Evolutionary conservation across 2,113 vertebrate species (phyloP), one percentile per base, ranked within the genome.

Genomic region (Hylia prasina): DNA sequence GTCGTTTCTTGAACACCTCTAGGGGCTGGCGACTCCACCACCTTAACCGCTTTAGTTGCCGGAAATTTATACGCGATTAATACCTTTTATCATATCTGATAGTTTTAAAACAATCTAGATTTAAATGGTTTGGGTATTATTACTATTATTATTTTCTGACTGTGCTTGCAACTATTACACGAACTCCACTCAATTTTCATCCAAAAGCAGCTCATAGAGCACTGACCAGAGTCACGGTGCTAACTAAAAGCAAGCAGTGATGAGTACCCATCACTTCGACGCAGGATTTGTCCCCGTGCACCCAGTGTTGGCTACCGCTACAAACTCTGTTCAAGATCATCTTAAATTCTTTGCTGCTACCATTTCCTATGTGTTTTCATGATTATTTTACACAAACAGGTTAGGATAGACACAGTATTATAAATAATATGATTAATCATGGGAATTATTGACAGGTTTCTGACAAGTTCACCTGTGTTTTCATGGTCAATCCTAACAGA

Each of bases 271-370:
- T 8, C 45, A 2, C 0, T 31, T 24, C 4, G 6, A 11, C 1
- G 8, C 0, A 1, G 47, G 35, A 28, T 33, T 63, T 87, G 22
- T 27, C 57, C n/a, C 23, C 8, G 15, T 5, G 13, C 1, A 0
- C 8, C 7, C 20, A 20, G 1, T 4, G 1, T 5, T 50, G 7
- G 15, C 11, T 33, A 4, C 23, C 61, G 8, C 28, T 7, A 28
- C 45, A 56, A 21, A 50, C 9, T 13, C n/a, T n/a, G 73, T 33
- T 82, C 4, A 20, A 45, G 20, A 51, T 53, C 31, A 31, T 45
- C 19, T 40, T 79, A 28, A 57, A 40, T 18, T 71, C 48, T 58
- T 40, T 44, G 27, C 30, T 66, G 2, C 54, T 50, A 8, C 13
- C 9, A 13, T 60, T 81, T 28, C 13, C 37, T 66, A 19, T 0